Conservation (phyloP, 2,113 vertebrate genomes). For the Protobothrops mucrosquamatus region DNA sequence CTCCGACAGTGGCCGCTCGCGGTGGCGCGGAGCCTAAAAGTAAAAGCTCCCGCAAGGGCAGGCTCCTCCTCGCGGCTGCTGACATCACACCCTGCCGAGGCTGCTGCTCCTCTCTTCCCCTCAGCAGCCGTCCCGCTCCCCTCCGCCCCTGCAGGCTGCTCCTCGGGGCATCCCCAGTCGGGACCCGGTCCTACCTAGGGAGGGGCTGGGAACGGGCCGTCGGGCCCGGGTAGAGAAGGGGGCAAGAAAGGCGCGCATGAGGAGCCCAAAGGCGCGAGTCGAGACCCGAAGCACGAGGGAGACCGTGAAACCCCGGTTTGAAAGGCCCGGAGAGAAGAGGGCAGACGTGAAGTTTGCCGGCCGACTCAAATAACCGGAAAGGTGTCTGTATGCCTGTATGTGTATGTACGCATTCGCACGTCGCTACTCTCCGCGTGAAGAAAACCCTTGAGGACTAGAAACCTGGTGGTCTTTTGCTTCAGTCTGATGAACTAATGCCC, state of each 20-base stretch:
- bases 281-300: neutral
- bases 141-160: slow-evolving; percentile 1
- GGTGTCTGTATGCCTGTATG: neutral
- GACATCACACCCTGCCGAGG: slow-evolving; percentile 34
- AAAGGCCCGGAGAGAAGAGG: neutral
- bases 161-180: neutral
- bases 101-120: neutral
- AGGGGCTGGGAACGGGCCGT: neutral
- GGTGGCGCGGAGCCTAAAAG: slow-evolving; percentile 17
- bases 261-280: neutral
- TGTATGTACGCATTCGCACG: neutral
- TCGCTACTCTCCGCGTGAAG: neutral
- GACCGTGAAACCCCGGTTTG: neutral
- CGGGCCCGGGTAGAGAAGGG: neutral
- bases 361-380: neutral
- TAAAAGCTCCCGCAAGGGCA: slow-evolving; percentile 12
- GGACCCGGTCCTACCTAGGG: neutral
- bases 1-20: neutral
- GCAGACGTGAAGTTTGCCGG: neutral
- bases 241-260: neutral
- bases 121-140: neutral
- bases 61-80: slow-evolving; percentile 44
- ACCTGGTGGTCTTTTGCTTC: neutral
- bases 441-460: neutral
- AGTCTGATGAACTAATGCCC: neutral